Base-by-base conservation (phyloP, 2,113 vertebrate species). In the Dipodomys ordii region DNA sequence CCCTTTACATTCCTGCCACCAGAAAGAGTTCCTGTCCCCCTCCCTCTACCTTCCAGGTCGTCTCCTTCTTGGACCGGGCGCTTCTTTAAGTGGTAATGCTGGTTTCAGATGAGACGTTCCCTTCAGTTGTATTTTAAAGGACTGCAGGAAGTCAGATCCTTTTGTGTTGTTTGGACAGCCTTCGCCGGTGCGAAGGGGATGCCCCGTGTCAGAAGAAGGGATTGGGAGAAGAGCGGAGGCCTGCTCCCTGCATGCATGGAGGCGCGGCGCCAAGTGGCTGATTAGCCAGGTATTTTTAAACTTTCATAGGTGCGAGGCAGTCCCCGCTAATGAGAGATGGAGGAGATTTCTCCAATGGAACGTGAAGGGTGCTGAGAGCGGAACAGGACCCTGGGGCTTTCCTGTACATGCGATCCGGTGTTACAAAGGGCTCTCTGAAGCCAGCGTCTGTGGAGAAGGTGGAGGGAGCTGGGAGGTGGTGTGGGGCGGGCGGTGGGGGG, bases 361-460 rank as follows among this genome's bases (percentile, higher is more conserved):
- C 98, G 97, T 98, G 98, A 98, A 98, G 94, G 97, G 97, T 98
- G 98, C 96, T 97, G 97, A 97, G 98, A 98, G 98, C 97, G 96
- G 98, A 98, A 98, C 97, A 98, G 97, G 98, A 98, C 98, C 98
- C 98, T 97, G 97, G 98, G 98, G 98, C 98, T 98, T 98, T 98
- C 97, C 98, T 98, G 98, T 97, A 98, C 97, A 97, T 98, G 98
- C 98, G 98, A 97, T 0, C 98, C 98, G 98, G 98, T 98, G 98
- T 98, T 98, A 98, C 98, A 98, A 98, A 98, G 98, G 97, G 96
- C 91, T 98, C 96, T 98, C 96, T 97, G 97, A 98, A 98, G 98
- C 95, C 96, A 88, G 84, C 96, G 98, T 98, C 97, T 97, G 94
- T 93, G 83, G 95, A 97, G 96, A 97, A 88, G 53, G 53, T 57